phyloP scores from a whole-genome alignment of 2,888 invertebrate genomes.

The Chesias legatella region DNA sequence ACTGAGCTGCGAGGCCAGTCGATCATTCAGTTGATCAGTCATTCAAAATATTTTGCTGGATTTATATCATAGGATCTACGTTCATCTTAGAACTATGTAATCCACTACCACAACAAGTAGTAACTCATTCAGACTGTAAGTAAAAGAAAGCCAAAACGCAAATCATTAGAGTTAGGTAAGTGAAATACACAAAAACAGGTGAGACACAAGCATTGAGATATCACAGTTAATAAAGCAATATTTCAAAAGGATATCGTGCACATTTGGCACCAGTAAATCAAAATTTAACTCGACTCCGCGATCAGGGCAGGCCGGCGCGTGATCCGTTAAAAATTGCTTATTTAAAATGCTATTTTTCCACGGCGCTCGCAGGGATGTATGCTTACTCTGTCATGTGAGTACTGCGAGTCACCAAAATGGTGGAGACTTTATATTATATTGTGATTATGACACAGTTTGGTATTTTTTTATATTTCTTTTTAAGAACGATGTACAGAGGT shows the following conservation, averaged over 20 bases:
- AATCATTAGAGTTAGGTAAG: too few species aligned
- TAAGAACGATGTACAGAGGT: too few species aligned
- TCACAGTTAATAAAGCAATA: slow-evolving; percentile 49
- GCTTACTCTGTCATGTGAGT: slow-evolving; percentile 35
- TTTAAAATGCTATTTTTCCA: slow-evolving; percentile 62
- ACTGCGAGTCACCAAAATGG: slow-evolving; percentile 29
- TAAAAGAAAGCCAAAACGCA: too few species aligned
- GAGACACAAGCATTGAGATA: slow-evolving; percentile 13
- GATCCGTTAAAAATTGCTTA: slow-evolving; percentile 71
- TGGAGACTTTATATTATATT: slow-evolving; percentile 8
- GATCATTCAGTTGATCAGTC: too few species aligned
- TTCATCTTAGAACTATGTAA: too few species aligned
- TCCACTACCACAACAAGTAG: too few species aligned
- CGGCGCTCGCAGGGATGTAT: slow-evolving; percentile 41
- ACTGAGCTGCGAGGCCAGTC: too few species aligned
- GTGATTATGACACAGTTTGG: too few species aligned
- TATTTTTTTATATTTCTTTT: too few species aligned
- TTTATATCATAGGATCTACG: too few species aligned
- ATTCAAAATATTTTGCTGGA: too few species aligned
- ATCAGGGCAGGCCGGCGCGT: slow-evolving; percentile 36
- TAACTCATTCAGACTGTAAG: too few species aligned
- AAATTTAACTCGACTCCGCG: slow-evolving; percentile 44
- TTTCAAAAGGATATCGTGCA: slow-evolving; percentile 62
- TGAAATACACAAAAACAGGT: neutral
- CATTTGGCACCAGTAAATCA: slow-evolving; percentile 69